Evolutionary conservation across 2,113 vertebrate genomes (phyloP), one percentile per base, ranked within the genome.

Genomic region (Macquaria australasica): DNA sequence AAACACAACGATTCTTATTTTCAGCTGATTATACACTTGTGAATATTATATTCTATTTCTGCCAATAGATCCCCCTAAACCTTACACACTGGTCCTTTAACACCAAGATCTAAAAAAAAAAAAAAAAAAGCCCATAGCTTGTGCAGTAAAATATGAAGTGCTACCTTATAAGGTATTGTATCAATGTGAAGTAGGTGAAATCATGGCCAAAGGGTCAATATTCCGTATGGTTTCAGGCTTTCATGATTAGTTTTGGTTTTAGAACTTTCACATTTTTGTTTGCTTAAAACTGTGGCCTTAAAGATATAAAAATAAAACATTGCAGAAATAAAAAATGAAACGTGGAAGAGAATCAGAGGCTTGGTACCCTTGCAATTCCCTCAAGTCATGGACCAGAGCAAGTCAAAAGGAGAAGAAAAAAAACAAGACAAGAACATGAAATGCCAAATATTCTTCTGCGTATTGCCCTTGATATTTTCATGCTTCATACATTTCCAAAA

Each of bases 241-340:
- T 84, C 21, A 64, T 64, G 39, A 78, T 81, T 69, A 28, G 25
- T 83, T 82, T 73, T 72, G 18, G 25, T 87, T 90, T 81, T 79
- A 72, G 55, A 4, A 73, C 50, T 64, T n/a, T n/a, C n/a, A n/a
- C n/a, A n/a, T n/a, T n/a, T n/a, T 79, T 53, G 59, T 91, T 89
- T 88, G 84, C 83, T 90, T 67, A 59, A 91, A 91, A 88, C 78
- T 90, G 94, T 95, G 93, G 94, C 95, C 95, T 96, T 96, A 94
- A 88, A 68, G 25, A 62, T 70, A 8, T 28, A 20, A 85, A 73
- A 73, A 59, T 25, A 41, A 67, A 18, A 62, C n/a, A 84, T 34
- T 80, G 67, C 25, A 77, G 34, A 73, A 79, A 69, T 64, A 41
- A 28, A 6, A 56, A 67, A 51, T 21, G 6, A 56, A 37, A 4